Evolutionary conservation across 2,113 vertebrate genomes (phyloP).

Genomic region (Apodemus speciosus): DNA sequence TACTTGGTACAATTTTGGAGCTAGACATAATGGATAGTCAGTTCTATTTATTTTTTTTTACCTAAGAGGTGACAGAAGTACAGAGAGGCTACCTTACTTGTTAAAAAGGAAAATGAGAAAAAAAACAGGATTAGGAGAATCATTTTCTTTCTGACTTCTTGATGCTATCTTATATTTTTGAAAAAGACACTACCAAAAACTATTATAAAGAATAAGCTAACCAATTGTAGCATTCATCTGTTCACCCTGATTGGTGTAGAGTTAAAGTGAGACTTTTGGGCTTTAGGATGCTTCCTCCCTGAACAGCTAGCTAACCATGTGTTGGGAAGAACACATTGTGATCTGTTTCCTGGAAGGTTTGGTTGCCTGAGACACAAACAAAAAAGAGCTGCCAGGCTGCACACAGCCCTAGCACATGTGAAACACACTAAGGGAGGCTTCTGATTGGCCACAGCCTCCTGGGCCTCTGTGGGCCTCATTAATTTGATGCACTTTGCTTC

Average conservation of each 20-base stretch:
- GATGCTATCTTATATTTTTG: constrained; percentile 26
- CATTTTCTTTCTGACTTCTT: background rate
- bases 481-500: constrained; percentile 74
- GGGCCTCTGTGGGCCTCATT: constrained; percentile 73
- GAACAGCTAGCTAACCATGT: constrained; percentile 3
- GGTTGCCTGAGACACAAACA: constrained; percentile 43
- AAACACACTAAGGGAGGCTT: background rate
- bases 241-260: background rate
- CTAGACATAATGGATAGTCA: background rate
- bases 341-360: constrained; percentile 49
- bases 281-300: constrained; percentile 1
- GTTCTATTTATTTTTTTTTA: background rate
- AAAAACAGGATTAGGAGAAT: background rate
- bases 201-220: background rate
- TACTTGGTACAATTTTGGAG: constrained; percentile 19
- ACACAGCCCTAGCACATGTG: background rate
- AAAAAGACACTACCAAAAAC: constrained; percentile 11
- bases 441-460: constrained; percentile 26
- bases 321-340: background rate
- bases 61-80: background rate
- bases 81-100: background rate
- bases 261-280: constrained; percentile 3
- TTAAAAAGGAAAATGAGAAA: background rate
- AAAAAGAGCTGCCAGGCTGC: background rate
- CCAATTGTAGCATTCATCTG: background rate